These are phyloP conservation scores for Leptoteleia sp. DNA, from an alignment of 1,140 invertebrate species.

Conservation along the genomic window DNA sequence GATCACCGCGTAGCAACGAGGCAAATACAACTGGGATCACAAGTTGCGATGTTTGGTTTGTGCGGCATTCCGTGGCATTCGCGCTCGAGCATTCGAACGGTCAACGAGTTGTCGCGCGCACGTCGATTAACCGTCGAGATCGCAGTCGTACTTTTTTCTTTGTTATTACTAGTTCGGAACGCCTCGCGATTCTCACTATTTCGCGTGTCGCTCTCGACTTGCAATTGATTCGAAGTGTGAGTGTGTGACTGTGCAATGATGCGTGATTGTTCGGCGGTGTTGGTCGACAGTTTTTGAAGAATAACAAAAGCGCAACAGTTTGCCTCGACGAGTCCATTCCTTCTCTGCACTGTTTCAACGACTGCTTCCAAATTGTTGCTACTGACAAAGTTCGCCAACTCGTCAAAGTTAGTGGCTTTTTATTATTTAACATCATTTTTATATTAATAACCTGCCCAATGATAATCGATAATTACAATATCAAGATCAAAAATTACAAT, in stretches of 20 bases:
- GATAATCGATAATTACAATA: too few relatives aligned
- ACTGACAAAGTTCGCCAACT: conserved; percentile 5
- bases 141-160: conserved; percentile 40
- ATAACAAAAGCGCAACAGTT: conserved; percentile 36
- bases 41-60: conserved; percentile 45
- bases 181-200: neutral
- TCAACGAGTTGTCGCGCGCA: conserved; percentile 6
- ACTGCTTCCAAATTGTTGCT: neutral
- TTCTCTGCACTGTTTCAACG: neutral
- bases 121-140: too few relatives aligned
- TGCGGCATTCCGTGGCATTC: conserved; percentile 39
- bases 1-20: conserved; percentile 38
- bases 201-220: conserved; percentile 1
- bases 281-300: conserved; percentile 5
- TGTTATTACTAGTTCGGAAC: conserved; percentile 1
- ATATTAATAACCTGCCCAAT: too few relatives aligned
- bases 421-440: too few relatives aligned
- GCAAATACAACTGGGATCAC: conserved; percentile 4
- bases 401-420: conserved; percentile 24
- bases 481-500: too few relatives aligned
- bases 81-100: conserved; percentile 39
- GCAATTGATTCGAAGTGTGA: conserved; percentile 2
- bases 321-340: conserved; percentile 14
- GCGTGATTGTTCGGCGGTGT: conserved; percentile 30
- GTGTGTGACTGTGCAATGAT: conserved; percentile 44